Evolutionary conservation across 2,113 vertebrate genomes (phyloP).

Genomic region (Passer domesticus): DNA sequence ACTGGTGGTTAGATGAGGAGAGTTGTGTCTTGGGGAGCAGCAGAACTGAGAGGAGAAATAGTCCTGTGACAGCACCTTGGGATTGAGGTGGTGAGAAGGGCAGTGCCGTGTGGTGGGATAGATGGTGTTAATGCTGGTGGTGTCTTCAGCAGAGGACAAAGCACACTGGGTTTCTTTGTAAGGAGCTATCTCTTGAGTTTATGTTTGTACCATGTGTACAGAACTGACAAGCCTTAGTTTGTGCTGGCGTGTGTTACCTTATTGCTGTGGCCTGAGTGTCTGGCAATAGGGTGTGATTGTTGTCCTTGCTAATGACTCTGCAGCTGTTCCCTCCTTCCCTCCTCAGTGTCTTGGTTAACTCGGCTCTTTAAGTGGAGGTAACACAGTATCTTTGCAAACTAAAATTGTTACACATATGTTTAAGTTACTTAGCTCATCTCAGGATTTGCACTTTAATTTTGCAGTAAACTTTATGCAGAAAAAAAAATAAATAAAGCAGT

Average conservation of each 20-base stretch:
- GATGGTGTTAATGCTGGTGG: background rate
- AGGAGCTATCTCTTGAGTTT: background rate
- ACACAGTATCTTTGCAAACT: background rate
- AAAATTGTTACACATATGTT: background rate
- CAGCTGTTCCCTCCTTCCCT: background rate
- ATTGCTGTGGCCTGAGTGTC: background rate
- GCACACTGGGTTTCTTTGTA: background rate
- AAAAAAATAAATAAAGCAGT: too few species aligned
- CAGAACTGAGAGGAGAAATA: background rate
- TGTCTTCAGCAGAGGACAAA: background rate
- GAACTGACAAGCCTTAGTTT: background rate
- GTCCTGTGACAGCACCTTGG: background rate
- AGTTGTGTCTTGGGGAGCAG: background rate
- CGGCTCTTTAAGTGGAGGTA: background rate
- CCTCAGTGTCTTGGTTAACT: accelerated
- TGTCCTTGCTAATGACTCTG: background rate
- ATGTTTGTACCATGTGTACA: background rate
- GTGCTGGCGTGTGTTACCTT: background rate
- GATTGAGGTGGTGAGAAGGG: background rate
- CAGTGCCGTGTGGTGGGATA: background rate
- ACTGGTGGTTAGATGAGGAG: background rate
- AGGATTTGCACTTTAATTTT: background rate
- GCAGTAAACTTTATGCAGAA: background rate
- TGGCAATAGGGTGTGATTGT: background rate
- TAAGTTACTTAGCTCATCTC: background rate